Base-by-base conservation (phyloP, 2,888 invertebrate genomes). In the Dolichopus griseipennis region DNA sequence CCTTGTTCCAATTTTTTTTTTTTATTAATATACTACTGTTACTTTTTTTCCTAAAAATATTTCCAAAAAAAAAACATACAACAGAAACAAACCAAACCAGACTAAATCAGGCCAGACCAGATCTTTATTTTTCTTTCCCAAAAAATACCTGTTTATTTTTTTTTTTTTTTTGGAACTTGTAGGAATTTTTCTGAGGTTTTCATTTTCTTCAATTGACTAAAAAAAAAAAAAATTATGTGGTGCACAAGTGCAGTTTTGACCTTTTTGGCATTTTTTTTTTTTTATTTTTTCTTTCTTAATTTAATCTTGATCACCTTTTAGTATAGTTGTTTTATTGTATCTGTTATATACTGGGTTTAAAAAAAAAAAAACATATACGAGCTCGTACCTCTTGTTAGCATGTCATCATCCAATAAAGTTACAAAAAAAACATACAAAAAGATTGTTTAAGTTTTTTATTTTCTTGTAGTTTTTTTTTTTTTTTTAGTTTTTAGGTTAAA, bases 301-400 rank as follows among this genome's bases (percentile, higher is more conserved):
- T 52, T 52, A 52, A 52, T 52, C 52, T 52, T 52, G 52, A 52
- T 52, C 52, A 52, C 52, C 52, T 52, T n/a, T 52, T 52, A 15
- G 15, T 52, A 15, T 15, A 52, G 6, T 52, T 52, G 9, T 18
- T 52, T n/a, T 52, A 18, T 18, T 41, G n/a, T n/a, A n/a, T 9
- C 15, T 41, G 9, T 41, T 41, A 41, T n/a, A 10, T 52, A 12
- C 15, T 52, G 9, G 52, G 18, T 52, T 52, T n/a, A n/a, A n/a
- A n/a, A n/a, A n/a, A n/a, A n/a, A n/a, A n/a, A n/a, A n/a, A n/a
- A n/a, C n/a, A 18, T n/a, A 52, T 37, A 37, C 12, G 1, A 18
- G 52, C 27, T 27, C 27, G 18, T n/a, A n/a, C n/a, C n/a, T 2
- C 52, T 52, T n/a, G 52, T 52, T 52, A 52, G 18, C 52, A 52